Evolutionary conservation across 2,113 vertebrate species (phyloP).

Genomic region (Pandion haliaetus): DNA sequence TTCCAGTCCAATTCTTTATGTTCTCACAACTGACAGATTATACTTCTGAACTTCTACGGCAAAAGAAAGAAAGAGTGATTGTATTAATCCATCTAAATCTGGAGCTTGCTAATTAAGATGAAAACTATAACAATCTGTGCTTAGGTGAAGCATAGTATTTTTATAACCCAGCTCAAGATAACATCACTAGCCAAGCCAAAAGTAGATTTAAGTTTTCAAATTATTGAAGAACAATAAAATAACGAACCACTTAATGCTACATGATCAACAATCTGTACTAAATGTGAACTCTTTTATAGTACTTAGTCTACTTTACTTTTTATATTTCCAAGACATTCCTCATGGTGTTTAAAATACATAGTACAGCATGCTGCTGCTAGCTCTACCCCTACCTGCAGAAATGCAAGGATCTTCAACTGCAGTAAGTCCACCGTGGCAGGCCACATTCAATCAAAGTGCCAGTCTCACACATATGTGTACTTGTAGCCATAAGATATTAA

Average conservation of each 20-base stretch:
- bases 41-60: constrained; percentile 41
- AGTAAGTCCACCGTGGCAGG: background rate
- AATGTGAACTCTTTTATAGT: background rate
- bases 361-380: background rate
- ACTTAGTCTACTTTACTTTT: background rate
- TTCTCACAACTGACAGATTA: constrained; percentile 66
- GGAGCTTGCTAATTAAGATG: constrained; percentile 67
- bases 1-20: constrained; percentile 65
- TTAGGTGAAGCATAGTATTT: constrained; percentile 52
- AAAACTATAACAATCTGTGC: constrained; percentile 64
- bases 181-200: background rate
- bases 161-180: constrained; percentile 22
- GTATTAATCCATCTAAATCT: constrained; percentile 64
- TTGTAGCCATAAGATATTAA: background rate
- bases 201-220: background rate
- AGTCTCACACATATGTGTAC: accelerated
- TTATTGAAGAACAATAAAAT: constrained; percentile 29
- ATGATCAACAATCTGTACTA: background rate
- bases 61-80: constrained; percentile 51
- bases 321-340: background rate
- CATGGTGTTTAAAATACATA: background rate
- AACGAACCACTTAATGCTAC: background rate
- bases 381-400: background rate
- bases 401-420: background rate
- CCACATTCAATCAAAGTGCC: background rate